Evolutionary conservation across 2,797 vertebrate species (phyloP), one percentile per base, ranked within the genome.

Genomic region (Odontamblyopus lacepedii): DNA sequence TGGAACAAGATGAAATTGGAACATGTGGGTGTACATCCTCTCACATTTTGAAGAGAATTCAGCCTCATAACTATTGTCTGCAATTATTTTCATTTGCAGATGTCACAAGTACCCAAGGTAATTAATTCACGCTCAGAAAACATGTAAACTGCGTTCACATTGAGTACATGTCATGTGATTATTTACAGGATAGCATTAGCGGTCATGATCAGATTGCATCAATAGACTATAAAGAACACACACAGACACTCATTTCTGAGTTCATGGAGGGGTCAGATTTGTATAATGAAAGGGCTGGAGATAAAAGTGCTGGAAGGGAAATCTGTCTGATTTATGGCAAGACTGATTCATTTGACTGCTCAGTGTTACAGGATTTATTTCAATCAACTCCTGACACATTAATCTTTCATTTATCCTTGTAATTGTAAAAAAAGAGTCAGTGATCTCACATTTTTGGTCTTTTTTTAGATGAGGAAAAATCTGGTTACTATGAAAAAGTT

Each of bases 81-180:
- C 64, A 75, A 80, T 69, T 70, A 85, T 48, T 57, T 63, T 76
- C 70, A 81, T 81, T 78, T 68, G 78, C 62, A 63, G 27, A 23
- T 18, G 63, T 57, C 67, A 48, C 69, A 78, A 51, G 78, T 65
- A 48, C 38, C 5, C 5, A 6, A 57, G 64, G 27, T 29, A 62
- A n/a, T 74, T 80, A 59, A 63, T 61, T 64, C n/a, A 41, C 35
- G 56, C 48, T 44, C n/a, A 26, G 56, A 41, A 53, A 44, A 2
- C 56, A 53, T 69, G 60, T 75, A 4, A 70, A 44, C 38, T 41
- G 26, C 71, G 23, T 18, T 6, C 30, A 69, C 32, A 44, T 29
- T 67, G 48, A 67, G n/a, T 41, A 56, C 48, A 18, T 72, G 48
- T 63, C 48, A 60, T 50, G 30, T 19, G 59, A 56, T 75, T 62